Percentiles rank a stretch among this genome's conserved stretches.
Conservation (phyloP, 64 coral and sea anemone species). For the Montipora foliosa region DNA sequence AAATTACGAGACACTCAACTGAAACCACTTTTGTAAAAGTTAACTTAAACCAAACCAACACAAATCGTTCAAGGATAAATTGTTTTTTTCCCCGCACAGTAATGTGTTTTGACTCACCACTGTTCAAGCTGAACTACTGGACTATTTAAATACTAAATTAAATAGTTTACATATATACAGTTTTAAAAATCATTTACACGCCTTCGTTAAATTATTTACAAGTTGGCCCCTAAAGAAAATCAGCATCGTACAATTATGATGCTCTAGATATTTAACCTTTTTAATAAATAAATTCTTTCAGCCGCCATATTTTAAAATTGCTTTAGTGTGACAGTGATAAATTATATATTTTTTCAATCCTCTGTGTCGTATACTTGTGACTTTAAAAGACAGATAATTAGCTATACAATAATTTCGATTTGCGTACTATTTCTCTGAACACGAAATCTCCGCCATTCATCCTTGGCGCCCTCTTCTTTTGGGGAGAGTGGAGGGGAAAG, state of each 20-base stretch:
- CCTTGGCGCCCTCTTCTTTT: slow-evolving; percentile 87
- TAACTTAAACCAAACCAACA: slow-evolving; percentile 25
- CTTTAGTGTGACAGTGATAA: slow-evolving; percentile 34
- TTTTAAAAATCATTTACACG: slow-evolving; percentile 58
- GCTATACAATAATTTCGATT: slow-evolving; percentile 97
- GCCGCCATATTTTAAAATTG: slow-evolving; percentile 45
- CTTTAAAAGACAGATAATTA: slow-evolving; percentile 48
- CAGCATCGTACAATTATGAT: slow-evolving; percentile 6
- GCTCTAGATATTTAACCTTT: slow-evolving; percentile 31
- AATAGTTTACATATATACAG: slow-evolving; percentile 87
- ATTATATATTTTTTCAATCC: slow-evolving; percentile 14
- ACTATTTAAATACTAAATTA: slow-evolving; percentile 99
- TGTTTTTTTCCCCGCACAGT: slow-evolving; percentile 20
- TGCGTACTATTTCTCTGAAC: slow-evolving; percentile 93
- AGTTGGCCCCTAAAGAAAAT: slow-evolving; percentile 27
- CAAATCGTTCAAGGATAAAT: not conserved
- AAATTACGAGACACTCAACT: not conserved
- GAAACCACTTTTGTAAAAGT: not conserved
- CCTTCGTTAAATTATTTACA: slow-evolving; percentile 52
- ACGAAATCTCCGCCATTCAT: slow-evolving; percentile 95
- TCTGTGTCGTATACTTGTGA: slow-evolving; percentile 3
- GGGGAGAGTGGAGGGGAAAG: slow-evolving; percentile 91
- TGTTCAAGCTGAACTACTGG: slow-evolving; percentile 97
- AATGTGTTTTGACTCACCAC: slow-evolving; percentile 47
- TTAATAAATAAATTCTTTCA: slow-evolving; percentile 28